Evolutionary conservation across 2,797 vertebrate species (phyloP).

Genomic region (Eptatretus atami): DNA sequence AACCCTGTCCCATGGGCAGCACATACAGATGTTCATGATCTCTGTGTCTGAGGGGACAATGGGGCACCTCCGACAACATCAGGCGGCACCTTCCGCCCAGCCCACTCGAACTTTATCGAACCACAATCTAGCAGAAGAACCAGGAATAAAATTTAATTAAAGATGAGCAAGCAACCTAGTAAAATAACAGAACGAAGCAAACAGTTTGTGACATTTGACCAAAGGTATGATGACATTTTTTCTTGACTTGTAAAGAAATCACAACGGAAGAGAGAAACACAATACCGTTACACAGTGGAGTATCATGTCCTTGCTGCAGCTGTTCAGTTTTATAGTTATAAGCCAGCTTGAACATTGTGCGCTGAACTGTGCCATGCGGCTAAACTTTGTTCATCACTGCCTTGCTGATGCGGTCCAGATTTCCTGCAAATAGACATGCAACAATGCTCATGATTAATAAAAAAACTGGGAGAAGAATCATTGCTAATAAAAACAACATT

Average conservation of each 20-base stretch:
- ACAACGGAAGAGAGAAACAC: constrained; percentile 6
- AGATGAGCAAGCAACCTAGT: too few relatives aligned
- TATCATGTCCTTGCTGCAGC: constrained; percentile 35
- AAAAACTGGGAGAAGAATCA: too few relatives aligned
- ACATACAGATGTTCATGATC: constrained; percentile 91
- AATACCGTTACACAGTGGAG: constrained; percentile 68
- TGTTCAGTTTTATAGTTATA: constrained; percentile 95
- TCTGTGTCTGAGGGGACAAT: constrained; percentile 53
- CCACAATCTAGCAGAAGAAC: constrained; percentile 21
- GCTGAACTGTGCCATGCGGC: constrained; percentile 47
- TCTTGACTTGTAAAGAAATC: neutral
- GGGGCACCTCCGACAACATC: constrained; percentile 57
- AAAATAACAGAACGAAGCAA: too few relatives aligned
- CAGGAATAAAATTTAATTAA: too few relatives aligned
- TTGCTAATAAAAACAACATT: too few relatives aligned
- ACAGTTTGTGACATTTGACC: too few relatives aligned
- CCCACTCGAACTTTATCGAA: constrained; percentile 41
- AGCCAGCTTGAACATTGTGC: constrained; percentile 45
- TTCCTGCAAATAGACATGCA: constrained; percentile 21
- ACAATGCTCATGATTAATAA: too few relatives aligned
- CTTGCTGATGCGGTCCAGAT: constrained; percentile 94
- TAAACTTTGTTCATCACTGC: constrained; percentile 69
- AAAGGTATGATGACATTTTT: too few relatives aligned
- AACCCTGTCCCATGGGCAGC: constrained; percentile 71
- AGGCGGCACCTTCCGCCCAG: constrained; percentile 45